Conservation (phyloP, 2,888 invertebrate species). For the Thereva unica region DNA sequence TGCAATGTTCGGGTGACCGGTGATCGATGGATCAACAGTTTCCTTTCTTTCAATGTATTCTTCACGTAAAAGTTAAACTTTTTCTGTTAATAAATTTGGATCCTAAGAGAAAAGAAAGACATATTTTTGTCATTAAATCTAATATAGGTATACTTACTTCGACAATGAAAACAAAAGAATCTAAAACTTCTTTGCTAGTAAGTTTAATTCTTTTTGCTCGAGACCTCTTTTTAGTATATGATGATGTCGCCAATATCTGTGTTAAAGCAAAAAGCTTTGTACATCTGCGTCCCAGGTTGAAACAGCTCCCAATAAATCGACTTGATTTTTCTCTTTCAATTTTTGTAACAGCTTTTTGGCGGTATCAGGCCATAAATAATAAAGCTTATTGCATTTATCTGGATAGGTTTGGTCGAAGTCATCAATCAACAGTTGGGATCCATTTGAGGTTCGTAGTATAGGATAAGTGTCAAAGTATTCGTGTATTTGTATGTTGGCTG, state of each 20-base stretch:
- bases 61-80: background rate
- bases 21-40: too few species aligned
- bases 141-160: background rate
- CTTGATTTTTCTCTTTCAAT: background rate
- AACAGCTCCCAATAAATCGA: background rate
- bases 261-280: background rate
- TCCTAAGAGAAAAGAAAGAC: background rate
- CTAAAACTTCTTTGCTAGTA: constrained; percentile 12
- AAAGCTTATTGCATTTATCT: constrained; percentile 5
- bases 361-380: background rate
- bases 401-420: background rate
- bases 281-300: background rate
- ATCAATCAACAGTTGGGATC: constrained; percentile 1
- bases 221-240: background rate
- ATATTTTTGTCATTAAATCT: background rate
- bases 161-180: constrained; percentile 8
- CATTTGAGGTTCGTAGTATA: background rate
- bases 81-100: background rate
- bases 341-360: background rate
- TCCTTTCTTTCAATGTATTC: background rate
- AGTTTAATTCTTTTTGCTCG: background rate
- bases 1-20: too few species aligned
- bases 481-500: background rate
- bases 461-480: background rate
- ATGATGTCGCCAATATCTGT: background rate